Conservation (phyloP, 2,113 vertebrate species). For the Tricholaema leucomelas region DNA sequence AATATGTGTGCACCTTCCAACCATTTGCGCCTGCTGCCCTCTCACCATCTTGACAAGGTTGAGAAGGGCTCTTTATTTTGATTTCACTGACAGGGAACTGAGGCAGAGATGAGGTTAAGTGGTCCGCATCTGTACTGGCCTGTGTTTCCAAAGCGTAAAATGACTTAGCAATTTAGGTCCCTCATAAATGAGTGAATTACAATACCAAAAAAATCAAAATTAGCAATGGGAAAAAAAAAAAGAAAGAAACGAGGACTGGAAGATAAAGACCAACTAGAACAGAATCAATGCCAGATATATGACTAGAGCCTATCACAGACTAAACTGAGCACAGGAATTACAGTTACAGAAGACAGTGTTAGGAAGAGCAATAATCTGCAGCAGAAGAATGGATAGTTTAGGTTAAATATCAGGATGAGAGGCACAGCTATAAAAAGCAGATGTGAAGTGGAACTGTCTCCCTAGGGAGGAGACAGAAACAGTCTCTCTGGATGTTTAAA, state of each 20-base stretch:
- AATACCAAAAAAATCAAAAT: neutral
- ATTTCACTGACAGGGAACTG: neutral
- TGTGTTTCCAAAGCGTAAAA: neutral
- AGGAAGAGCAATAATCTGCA: conserved; percentile 18
- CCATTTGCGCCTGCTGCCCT: neutral
- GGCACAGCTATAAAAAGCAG: conserved; percentile 51
- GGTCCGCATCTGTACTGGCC: neutral
- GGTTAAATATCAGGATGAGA: conserved; percentile 42
- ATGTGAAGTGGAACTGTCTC: conserved; percentile 30
- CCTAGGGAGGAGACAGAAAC: neutral
- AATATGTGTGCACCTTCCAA: neutral
- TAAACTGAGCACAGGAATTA: conserved; percentile 17
- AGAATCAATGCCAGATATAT: neutral
- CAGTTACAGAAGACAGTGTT: neutral
- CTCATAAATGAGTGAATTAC: neutral
- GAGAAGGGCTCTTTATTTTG: neutral
- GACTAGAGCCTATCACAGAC: neutral
- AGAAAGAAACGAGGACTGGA: neutral
- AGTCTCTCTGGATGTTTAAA: conserved; percentile 6
- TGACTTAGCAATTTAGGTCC: neutral
- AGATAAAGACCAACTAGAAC: neutral
- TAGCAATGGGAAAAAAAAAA: neutral
- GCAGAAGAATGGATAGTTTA: conserved; percentile 12
- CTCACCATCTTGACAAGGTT: neutral
- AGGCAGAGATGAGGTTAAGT: neutral